phyloP scores from a whole-genome alignment of 1,140 invertebrate genomes.

The Cheumatopsyche charites region DNA sequence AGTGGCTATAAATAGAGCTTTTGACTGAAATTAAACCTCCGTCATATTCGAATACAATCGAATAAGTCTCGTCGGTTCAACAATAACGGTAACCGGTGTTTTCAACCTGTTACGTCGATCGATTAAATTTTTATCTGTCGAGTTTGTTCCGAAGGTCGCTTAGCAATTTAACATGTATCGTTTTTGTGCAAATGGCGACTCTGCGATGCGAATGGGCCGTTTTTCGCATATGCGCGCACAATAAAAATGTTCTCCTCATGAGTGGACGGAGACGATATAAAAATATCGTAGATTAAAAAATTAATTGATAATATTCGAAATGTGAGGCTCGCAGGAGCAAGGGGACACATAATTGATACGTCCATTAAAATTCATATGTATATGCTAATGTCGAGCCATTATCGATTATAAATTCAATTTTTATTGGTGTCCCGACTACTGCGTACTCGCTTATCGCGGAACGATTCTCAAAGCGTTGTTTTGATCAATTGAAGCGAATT shows the following conservation, averaged over 20 bases:
- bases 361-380: slow-evolving; percentile 23
- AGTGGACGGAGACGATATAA: too few relatives aligned
- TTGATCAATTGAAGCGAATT: slow-evolving; percentile 22
- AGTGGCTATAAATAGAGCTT: too few relatives aligned
- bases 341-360: slow-evolving; percentile 1
- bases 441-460: slow-evolving; percentile 4
- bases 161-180: too few relatives aligned
- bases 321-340: neutral
- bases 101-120: slow-evolving; percentile 2
- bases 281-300: too few relatives aligned
- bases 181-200: too few relatives aligned
- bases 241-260: neutral
- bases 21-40: too few relatives aligned
- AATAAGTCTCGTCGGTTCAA: too few relatives aligned
- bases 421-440: slow-evolving; percentile 23
- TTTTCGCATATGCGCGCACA: neutral
- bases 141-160: too few relatives aligned
- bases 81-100: slow-evolving; percentile 4
- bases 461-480: slow-evolving; percentile 10
- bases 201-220: neutral
- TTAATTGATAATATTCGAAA: slow-evolving; percentile 10
- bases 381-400: slow-evolving; percentile 14
- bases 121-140: too few relatives aligned
- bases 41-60: too few relatives aligned
- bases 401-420: slow-evolving; percentile 25